Base-by-base conservation (phyloP, 2,888 invertebrate genomes). In the Drosophila aldrichi region DNA sequence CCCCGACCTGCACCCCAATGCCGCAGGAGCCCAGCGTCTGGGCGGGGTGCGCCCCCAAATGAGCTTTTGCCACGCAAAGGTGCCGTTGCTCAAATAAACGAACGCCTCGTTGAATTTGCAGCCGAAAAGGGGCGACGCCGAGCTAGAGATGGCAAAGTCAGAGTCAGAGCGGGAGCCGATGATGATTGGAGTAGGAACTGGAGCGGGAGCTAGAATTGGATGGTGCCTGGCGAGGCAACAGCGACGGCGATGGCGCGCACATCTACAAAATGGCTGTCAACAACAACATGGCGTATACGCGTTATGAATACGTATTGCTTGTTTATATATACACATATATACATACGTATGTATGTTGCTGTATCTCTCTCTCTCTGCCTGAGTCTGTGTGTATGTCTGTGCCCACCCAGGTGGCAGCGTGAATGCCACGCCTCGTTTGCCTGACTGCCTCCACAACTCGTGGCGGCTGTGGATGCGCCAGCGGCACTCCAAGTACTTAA, bases 191-290 rank as follows among this genome's bases (percentile, higher is more conserved):
- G 57, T 38, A 32, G 46, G n/a, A 58, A 29, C 9, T 16, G 18
- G 10, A 41, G 60, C 10, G 3, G 48, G 46, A 32, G 48, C 34
- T 9, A 49, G 29, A 51, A 41, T 22, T n/a, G 57, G 32, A 52
- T 52, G 58, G 56, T 58, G 54, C 36, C 22, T 54, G 68, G 41
- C 66, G 78, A 14, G n/a, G 40, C 40, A 3, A 40, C 40, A 3
- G 40, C 38, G 8, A n/a, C 8, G 68, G 59, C 62, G 71, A 65
- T 74, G 80, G 52, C 83, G 82, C 84, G 79, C 88, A 81, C 83
- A 81, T 82, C 82, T 86, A 87, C 85, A 86, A 86, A 87, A 86
- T 89, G 86, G 86, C 89, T 86, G 86, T 89, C 86, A 89, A 86
- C 86, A 88, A 87, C 88, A 82, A 83, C 84, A 85, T 84, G 84